Evolutionary conservation across 2,888 invertebrate genomes (phyloP).

Genomic region (Leptogaster cylindrica): DNA sequence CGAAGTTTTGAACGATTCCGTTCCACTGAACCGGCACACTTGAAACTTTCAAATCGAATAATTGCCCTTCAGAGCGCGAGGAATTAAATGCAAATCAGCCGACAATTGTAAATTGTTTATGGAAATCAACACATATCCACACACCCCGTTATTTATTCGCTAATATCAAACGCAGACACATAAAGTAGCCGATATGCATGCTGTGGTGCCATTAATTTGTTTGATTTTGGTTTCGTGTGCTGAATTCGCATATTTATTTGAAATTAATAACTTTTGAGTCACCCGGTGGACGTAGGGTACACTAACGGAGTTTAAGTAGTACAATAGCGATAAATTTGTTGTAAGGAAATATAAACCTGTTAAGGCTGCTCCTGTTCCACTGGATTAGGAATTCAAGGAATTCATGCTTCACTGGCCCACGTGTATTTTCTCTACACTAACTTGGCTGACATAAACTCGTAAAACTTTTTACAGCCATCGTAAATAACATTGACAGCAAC

Average conservation of each 20-base stretch:
- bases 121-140: slow-evolving; percentile 31
- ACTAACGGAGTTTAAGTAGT: slow-evolving; percentile 24
- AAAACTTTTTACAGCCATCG: not conserved
- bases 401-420: slow-evolving; percentile 4
- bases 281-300: slow-evolving; percentile 5
- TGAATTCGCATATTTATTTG: slow-evolving; percentile 40
- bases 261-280: slow-evolving; percentile 40
- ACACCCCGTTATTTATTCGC: slow-evolving; percentile 21
- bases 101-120: slow-evolving; percentile 40
- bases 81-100: slow-evolving; percentile 39
- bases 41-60: slow-evolving; percentile 38
- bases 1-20: slow-evolving; percentile 24
- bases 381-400: slow-evolving; percentile 32
- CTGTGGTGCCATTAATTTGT: slow-evolving; percentile 34
- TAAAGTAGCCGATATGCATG: slow-evolving; percentile 33
- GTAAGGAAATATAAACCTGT: slow-evolving; percentile 38
- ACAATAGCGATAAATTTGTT: slow-evolving; percentile 21
- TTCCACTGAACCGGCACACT: slow-evolving; percentile 15
- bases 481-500: not conserved
- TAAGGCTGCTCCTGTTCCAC: slow-evolving; percentile 30
- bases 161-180: slow-evolving; percentile 37
- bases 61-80: slow-evolving; percentile 33
- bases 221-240: slow-evolving; percentile 39
- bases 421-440: not conserved
- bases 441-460: not conserved